Percentiles rank a stretch among this genome's conserved stretches.
Evolutionary conservation across 2,888 invertebrate genomes (phyloP).

Genomic region (Agrotis puta): DNA sequence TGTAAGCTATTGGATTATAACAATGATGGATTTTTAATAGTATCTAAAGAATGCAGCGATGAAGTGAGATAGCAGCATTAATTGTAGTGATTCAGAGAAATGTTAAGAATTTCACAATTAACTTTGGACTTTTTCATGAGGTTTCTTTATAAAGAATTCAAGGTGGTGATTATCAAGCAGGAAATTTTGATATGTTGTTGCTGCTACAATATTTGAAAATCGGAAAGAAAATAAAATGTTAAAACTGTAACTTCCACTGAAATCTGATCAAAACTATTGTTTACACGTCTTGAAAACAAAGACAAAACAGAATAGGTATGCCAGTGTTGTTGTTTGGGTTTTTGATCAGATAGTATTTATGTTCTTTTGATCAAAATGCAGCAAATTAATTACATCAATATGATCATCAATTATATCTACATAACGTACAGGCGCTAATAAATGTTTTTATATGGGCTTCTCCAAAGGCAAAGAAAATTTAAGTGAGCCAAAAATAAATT

Average conservation of each 20-base stretch:
- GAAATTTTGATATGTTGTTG: no score
- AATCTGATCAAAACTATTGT: not conserved
- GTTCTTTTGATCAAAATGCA: not conserved
- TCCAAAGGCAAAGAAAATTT: not conserved
- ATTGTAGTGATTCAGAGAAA: constrained; percentile 22
- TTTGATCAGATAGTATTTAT: not conserved
- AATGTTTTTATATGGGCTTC: not conserved
- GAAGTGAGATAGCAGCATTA: constrained; percentile 1
- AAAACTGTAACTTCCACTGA: not conserved
- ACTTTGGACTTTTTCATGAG: not conserved
- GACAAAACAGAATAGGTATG: not conserved
- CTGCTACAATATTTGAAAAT: no score
- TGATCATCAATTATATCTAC: not conserved
- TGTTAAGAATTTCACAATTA: constrained; percentile 4
- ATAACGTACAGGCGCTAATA: not conserved
- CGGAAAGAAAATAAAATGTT: not conserved
- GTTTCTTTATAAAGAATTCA: not conserved
- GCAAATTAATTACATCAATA: not conserved
- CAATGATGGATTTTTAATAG: not conserved
- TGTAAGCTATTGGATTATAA: not conserved
- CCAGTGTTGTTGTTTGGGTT: not conserved
- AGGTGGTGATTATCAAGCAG: no score
- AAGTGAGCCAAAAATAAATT: not conserved
- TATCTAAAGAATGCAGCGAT: constrained; percentile 5
- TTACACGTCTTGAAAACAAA: not conserved